Evolutionary conservation across 2,113 vertebrate species (phyloP), one percentile per base, ranked within the genome.

Genomic region (Porphyrio hochstetteri): DNA sequence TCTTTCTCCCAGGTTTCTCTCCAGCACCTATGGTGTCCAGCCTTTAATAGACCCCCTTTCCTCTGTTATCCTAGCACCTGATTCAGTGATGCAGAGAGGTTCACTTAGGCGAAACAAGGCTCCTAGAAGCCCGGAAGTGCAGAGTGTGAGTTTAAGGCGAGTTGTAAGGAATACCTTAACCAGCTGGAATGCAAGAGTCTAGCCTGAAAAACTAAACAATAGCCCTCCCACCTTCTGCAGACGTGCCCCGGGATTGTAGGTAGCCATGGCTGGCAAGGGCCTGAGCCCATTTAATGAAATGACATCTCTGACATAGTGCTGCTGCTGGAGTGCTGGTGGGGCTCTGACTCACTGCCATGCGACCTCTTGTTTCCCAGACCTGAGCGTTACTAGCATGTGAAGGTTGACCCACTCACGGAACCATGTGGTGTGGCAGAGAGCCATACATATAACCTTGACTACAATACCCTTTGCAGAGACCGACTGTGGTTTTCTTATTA

Each of bases 391-490:
- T 17, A 28, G 65, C 36, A 7, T 9, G 11, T 60, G 82, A 94
- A 76, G 61, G 74, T 61, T 87, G 69, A 76, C 80, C 93, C 93
- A 64, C 89, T 96, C 89, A 82, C 53, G 60, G 82, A 87, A 33
- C 50, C 9, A 28, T 59, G 64, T 52, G 68, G 25, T 29, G 50
- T 94, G 88, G 92, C 86, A 84, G 63, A 1, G 1, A 61, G 82
- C 90, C 82, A 86, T 79, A 28, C 0, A 0, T 36, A 29, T 79
- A 93, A 88, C 85, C 88, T 91, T 94, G 94, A 78, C 75, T 96
- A 38, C 88, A 71, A 0, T 93, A 86, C 65, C 92, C 91, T 95
- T 96, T 86, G 81, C n/a, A 25, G 82, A 82, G 64, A 28, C 65
- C 86, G 84, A 48, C 5, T 87, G 23, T 53, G 61, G 35, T 84